Conservation (phyloP, 2,113 vertebrate species). For the Upupa epops region DNA sequence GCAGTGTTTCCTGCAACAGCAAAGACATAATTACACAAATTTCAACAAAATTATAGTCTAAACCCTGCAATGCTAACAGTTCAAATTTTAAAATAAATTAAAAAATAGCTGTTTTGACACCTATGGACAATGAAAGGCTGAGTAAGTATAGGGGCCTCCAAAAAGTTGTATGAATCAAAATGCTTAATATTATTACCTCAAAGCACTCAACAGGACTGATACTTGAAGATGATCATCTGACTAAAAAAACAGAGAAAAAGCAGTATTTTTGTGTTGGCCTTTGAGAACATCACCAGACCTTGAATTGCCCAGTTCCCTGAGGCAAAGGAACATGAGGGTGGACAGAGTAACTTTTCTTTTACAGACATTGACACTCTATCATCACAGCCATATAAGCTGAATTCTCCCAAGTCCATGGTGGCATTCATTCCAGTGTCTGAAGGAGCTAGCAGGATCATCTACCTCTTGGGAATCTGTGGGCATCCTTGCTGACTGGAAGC, state of each 20-base stretch:
- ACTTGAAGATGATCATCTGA: not conserved
- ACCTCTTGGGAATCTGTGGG: not conserved
- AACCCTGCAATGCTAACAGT: not conserved
- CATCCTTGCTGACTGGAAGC: not conserved
- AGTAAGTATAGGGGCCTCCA: not conserved
- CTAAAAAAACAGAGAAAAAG: not conserved
- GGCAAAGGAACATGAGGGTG: not conserved
- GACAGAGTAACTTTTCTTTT: not conserved
- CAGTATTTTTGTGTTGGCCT: not conserved
- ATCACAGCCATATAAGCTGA: not conserved
- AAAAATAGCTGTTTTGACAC: not conserved
- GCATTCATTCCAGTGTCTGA: not conserved
- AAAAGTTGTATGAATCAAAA: not conserved
- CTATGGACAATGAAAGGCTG: not conserved
- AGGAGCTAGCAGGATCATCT: rapidly evolving
- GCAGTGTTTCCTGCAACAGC: conserved; percentile 90
- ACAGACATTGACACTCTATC: not conserved
- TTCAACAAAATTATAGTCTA: not conserved
- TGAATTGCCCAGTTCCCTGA: rapidly evolving
- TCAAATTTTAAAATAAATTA: not conserved
- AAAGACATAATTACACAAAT: not conserved
- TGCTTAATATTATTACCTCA: not conserved
- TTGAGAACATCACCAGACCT: not conserved
- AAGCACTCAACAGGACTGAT: not conserved
- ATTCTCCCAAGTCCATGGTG: not conserved